Evolutionary conservation across 2,888 invertebrate species (phyloP).

Genomic region (Watsonalla binaria): DNA sequence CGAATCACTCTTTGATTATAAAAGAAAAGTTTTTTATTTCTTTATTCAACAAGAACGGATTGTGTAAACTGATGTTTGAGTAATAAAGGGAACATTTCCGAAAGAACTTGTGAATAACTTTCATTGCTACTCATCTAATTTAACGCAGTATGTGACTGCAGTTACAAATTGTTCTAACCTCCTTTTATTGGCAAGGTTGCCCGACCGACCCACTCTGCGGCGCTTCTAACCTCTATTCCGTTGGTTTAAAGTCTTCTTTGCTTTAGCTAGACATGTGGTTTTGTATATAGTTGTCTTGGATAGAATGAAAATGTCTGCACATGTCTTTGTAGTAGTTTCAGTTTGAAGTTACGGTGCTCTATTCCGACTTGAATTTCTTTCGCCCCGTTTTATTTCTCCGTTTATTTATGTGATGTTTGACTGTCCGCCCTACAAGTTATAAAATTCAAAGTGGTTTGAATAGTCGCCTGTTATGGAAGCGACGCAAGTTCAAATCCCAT

Average conservation of each 20-base stretch:
- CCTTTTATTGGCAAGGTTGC: constrained; percentile 46
- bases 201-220: constrained; percentile 8
- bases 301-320: constrained; percentile 22
- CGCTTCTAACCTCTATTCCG: constrained; percentile 11
- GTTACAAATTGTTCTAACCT: constrained; percentile 52
- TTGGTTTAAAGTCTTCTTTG: constrained; percentile 9
- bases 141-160: constrained; percentile 33
- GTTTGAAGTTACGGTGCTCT: constrained; percentile 17
- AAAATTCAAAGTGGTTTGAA: too few species aligned
- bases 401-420: not conserved
- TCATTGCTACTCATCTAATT: constrained; percentile 19
- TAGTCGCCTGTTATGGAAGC: too few species aligned
- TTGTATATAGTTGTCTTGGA: constrained; percentile 16
- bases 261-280: constrained; percentile 1
- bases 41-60: not conserved
- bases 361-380: constrained; percentile 18
- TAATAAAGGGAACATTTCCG: not conserved
- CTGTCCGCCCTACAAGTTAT: too few species aligned
- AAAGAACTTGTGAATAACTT: constrained; percentile 1
- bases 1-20: too few species aligned
- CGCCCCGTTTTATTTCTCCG: constrained; percentile 12
- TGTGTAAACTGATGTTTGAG: not conserved
- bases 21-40: too few species aligned
- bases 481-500: too few species aligned
- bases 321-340: constrained; percentile 15